Evolutionary conservation across 2,888 invertebrate genomes (phyloP).

Genomic region (Lepidochitona cinerea): DNA sequence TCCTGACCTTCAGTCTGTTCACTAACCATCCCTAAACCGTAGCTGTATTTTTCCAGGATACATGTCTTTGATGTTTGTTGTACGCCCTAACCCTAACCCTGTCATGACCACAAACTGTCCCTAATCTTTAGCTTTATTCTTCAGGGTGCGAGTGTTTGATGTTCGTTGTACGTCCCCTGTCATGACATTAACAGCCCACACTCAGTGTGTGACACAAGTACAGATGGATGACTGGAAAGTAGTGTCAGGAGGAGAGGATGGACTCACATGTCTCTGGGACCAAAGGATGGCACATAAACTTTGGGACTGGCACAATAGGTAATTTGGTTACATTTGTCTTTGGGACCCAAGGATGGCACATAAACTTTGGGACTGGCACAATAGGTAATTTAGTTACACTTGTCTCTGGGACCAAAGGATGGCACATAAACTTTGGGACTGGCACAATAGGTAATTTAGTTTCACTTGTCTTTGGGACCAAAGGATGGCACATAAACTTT

Average conservation of each 20-base stretch:
- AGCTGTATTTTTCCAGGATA: too few relatives aligned
- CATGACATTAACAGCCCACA: slow-evolving; percentile 46
- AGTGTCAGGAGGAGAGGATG: slow-evolving; percentile 60
- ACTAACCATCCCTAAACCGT: too few relatives aligned
- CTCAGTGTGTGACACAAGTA: slow-evolving; percentile 44
- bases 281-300: slow-evolving; percentile 58
- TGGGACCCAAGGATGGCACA: background rate
- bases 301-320: slow-evolving; percentile 68
- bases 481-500: too few relatives aligned
- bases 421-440: slow-evolving; percentile 62
- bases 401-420: slow-evolving; percentile 65
- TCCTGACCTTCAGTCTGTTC: too few relatives aligned
- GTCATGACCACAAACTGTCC: background rate
- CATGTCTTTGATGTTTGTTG: too few relatives aligned
- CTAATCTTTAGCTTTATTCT: slow-evolving; percentile 3
- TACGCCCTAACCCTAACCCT: too few relatives aligned
- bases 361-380: background rate
- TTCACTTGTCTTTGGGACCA: too few relatives aligned
- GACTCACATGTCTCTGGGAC: slow-evolving; percentile 64
- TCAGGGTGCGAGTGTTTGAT: slow-evolving; percentile 62
- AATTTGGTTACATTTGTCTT: background rate
- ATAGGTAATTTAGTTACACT: too few relatives aligned
- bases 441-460: slow-evolving; percentile 61
- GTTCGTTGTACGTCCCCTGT: slow-evolving; percentile 32
- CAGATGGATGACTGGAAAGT: slow-evolving; percentile 69